Evolutionary conservation across 2,797 vertebrate genomes (phyloP).

Genomic region (Gephyroberyx darwinii): DNA sequence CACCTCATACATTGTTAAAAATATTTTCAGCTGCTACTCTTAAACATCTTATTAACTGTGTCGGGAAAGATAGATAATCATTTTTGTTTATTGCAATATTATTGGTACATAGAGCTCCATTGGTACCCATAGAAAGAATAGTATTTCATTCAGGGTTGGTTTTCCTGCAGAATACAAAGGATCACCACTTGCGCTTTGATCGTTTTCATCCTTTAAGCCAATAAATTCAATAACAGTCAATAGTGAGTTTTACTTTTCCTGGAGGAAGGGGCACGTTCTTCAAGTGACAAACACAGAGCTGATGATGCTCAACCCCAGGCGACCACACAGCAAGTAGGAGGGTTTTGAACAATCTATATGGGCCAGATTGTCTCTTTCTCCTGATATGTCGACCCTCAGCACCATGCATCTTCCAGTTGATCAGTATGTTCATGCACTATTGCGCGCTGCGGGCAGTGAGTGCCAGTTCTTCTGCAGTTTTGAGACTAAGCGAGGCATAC

Average conservation of each 20-base stretch:
- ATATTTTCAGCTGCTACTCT: background rate
- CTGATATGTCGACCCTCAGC: slow-evolving; percentile 33
- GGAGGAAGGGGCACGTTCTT: too few species aligned
- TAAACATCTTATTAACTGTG: background rate
- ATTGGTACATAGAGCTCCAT: background rate
- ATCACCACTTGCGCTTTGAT: too few species aligned
- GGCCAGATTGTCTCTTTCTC: slow-evolving; percentile 31
- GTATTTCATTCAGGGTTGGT: background rate
- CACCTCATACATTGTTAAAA: slow-evolving; percentile 3
- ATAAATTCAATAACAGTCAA: too few species aligned
- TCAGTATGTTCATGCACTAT: slow-evolving; percentile 52
- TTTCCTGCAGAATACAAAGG: too few species aligned
- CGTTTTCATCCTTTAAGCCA: too few species aligned
- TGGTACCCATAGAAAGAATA: background rate
- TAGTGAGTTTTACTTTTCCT: too few species aligned
- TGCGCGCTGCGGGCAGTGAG: slow-evolving; percentile 62
- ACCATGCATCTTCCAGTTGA: slow-evolving; percentile 34
- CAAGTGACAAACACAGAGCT: too few species aligned
- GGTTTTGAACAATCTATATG: slow-evolving; percentile 18
- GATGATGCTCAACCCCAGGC: background rate
- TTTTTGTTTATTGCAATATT: background rate
- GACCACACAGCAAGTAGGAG: background rate
- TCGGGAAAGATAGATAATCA: background rate
- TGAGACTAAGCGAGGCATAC: slow-evolving; percentile 67
- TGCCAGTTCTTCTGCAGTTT: slow-evolving; percentile 66